Evolutionary conservation across 2,113 vertebrate species (phyloP).

Genomic region (Montifringilla adamsi): DNA sequence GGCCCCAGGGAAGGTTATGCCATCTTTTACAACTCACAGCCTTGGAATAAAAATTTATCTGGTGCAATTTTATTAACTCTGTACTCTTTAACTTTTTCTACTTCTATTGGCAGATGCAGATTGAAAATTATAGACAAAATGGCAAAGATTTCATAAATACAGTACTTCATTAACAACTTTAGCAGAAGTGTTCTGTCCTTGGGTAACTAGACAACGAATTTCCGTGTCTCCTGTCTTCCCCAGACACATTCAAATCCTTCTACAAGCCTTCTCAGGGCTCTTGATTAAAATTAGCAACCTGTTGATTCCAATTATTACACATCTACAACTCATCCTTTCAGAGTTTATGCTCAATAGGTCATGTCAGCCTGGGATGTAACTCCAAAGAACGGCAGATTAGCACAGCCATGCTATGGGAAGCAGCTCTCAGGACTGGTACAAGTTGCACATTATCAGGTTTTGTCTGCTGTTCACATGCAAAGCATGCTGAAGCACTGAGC

Average conservation of each 20-base stretch:
- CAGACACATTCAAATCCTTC: background rate
- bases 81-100: background rate
- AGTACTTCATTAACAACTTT: background rate
- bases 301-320: background rate
- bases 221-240: background rate
- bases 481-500: background rate
- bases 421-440: background rate
- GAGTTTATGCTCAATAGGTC: background rate
- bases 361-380: background rate
- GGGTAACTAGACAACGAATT: background rate
- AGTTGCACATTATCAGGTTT: background rate
- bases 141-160: background rate
- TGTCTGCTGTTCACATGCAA: background rate
- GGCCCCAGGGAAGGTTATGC: background rate
- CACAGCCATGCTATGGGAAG: background rate
- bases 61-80: background rate
- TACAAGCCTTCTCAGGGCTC: background rate
- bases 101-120: background rate
- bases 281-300: background rate
- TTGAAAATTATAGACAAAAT: background rate
- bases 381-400: background rate
- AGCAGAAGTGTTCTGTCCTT: background rate
- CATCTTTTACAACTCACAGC: background rate
- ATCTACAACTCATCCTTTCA: background rate
- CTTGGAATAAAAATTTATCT: background rate